These are phyloP conservation scores for Ophioderma brevispina DNA, from an alignment of 35 echinoderm and acorn worm genomes.

Conservation along the genomic window DNA sequence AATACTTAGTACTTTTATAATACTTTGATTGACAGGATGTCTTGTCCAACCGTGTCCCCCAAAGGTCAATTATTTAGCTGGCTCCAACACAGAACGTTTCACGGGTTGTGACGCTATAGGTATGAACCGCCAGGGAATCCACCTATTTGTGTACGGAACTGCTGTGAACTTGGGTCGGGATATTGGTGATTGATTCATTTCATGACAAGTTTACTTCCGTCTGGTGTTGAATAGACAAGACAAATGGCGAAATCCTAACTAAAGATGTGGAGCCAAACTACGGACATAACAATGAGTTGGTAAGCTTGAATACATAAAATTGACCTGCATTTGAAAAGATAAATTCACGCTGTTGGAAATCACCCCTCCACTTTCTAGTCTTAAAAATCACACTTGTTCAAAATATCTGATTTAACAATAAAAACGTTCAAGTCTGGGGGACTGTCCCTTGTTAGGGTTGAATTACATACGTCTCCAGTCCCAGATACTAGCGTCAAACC, in stretches of 20 bases:
- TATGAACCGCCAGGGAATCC: not conserved
- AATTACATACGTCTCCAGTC: no score
- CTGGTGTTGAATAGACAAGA: not conserved
- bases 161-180: not conserved
- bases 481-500: no score
- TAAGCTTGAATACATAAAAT: not conserved
- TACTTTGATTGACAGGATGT: not conserved
- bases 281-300: not conserved
- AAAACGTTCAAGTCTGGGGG: no score
- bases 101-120: not conserved
- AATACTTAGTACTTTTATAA: not conserved
- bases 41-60: not conserved
- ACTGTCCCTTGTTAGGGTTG: no score
- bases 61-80: not conserved
- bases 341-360: no score
- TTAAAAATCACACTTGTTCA: no score
- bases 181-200: not conserved
- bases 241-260: constrained; percentile 1
- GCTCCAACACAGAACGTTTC: not conserved
- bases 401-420: no score
- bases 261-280: constrained; percentile 4
- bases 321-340: no score
- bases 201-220: constrained; percentile 2
- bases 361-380: no score
- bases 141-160: not conserved